These are phyloP conservation scores for Istiophorus platypterus DNA, from an alignment of 2,113 vertebrate species.

Conservation along the genomic window DNA sequence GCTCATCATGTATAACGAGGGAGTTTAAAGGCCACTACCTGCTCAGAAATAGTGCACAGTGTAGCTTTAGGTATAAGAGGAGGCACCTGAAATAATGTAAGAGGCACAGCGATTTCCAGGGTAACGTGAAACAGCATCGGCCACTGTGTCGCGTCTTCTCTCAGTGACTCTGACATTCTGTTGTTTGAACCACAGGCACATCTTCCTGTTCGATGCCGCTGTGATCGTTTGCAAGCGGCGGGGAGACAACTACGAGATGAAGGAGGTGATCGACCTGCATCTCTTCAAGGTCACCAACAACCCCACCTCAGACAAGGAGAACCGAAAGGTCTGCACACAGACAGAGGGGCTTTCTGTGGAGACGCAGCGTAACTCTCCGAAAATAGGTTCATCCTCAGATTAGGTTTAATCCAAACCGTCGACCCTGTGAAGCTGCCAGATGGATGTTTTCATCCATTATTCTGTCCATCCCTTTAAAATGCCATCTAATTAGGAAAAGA, in stretches of 20 bases:
- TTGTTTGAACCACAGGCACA: slow-evolving; percentile 86
- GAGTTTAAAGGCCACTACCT: background rate
- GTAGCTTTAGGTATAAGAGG: background rate
- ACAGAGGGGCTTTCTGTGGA: background rate
- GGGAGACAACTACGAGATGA: slow-evolving; percentile 98
- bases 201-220: slow-evolving; percentile 95
- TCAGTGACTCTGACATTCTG: background rate
- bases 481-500: too few species aligned
- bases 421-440: too few species aligned
- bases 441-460: too few species aligned
- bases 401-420: too few species aligned
- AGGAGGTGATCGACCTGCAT: slow-evolving; percentile 96
- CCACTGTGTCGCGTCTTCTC: background rate
- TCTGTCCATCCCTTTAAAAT: too few species aligned
- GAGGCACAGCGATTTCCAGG: background rate
- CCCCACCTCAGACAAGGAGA: slow-evolving; percentile 96
- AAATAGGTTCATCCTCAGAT: too few species aligned
- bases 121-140: background rate
- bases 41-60: background rate
- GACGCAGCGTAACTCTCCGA: too few species aligned
- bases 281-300: slow-evolving; percentile 97
- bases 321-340: slow-evolving; percentile 89
- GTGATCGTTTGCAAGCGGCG: slow-evolving; percentile 96
- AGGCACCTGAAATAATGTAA: background rate
- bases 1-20: background rate